Conservation (phyloP, 2,113 vertebrate genomes). For the Microtus ochrogaster region DNA sequence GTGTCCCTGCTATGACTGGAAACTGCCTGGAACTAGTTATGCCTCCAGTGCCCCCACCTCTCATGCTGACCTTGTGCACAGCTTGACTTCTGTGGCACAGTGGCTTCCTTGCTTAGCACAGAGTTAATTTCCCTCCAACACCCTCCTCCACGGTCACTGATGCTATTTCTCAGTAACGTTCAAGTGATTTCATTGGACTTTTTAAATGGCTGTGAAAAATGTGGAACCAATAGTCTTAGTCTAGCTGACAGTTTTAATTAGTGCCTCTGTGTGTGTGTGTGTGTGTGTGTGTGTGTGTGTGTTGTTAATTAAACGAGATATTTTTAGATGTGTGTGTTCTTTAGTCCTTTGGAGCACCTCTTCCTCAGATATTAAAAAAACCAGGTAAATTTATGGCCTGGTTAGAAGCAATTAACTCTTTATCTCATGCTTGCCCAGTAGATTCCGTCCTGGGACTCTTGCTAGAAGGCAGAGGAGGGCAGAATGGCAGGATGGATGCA, state of each 20-base stretch:
- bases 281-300: not conserved
- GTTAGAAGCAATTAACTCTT: constrained; percentile 68
- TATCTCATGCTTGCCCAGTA: constrained; percentile 15
- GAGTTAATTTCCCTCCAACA: constrained; percentile 5
- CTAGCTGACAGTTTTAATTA: constrained; percentile 67
- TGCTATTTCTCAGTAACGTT: constrained; percentile 44
- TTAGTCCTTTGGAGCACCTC: constrained; percentile 53
- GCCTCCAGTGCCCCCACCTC: not conserved
- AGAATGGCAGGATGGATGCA: not conserved
- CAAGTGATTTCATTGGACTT: constrained; percentile 64
- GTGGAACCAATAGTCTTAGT: not conserved
- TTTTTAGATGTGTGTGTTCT: constrained; percentile 75
- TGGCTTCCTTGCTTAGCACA: constrained; percentile 23
- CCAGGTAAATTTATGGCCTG: constrained; percentile 57
- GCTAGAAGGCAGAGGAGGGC: not conserved
- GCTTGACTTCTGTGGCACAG: constrained; percentile 5
- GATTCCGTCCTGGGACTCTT: not conserved
- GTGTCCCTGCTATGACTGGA: not conserved
- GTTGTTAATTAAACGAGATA: constrained; percentile 71
- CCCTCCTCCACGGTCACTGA: not conserved
- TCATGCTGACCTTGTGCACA: constrained; percentile 23
- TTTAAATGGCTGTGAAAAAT: constrained; percentile 57
- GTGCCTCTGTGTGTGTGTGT: not conserved
- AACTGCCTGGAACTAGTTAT: not conserved
- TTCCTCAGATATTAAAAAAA: constrained; percentile 52